phyloP scores from a whole-genome alignment of 2,113 vertebrate genomes.

The Hypomesus transpacificus region DNA sequence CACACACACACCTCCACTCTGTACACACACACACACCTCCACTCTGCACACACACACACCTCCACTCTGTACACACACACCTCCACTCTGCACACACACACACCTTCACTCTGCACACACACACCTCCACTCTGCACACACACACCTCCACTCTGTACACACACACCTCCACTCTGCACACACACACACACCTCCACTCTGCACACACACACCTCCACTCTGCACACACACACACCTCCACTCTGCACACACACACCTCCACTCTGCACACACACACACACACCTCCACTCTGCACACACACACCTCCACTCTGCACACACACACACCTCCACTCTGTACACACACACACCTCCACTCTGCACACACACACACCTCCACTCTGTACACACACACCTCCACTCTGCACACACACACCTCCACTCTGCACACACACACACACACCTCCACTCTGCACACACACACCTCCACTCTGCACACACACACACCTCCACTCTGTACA shows the following conservation, averaged over 20 bases:
- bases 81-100: neutral
- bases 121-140: neutral
- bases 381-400: constrained; percentile 7
- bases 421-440: constrained; percentile 1
- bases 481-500: neutral
- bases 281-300: too few relatives aligned
- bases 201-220: constrained; percentile 3
- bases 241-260: neutral
- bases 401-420: neutral
- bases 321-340: too few relatives aligned
- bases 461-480: constrained; percentile 4
- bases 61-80: constrained; percentile 3
- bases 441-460: neutral
- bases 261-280: neutral
- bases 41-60: neutral
- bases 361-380: neutral
- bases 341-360: constrained; percentile 3
- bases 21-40: neutral
- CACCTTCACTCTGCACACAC: constrained; percentile 4
- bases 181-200: neutral
- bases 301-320: neutral
- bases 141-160: too few relatives aligned
- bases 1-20: neutral
- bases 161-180: neutral
- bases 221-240: neutral